Evolutionary conservation across 1,140 invertebrate genomes (phyloP).

Genomic region (Argopecten irradians): DNA sequence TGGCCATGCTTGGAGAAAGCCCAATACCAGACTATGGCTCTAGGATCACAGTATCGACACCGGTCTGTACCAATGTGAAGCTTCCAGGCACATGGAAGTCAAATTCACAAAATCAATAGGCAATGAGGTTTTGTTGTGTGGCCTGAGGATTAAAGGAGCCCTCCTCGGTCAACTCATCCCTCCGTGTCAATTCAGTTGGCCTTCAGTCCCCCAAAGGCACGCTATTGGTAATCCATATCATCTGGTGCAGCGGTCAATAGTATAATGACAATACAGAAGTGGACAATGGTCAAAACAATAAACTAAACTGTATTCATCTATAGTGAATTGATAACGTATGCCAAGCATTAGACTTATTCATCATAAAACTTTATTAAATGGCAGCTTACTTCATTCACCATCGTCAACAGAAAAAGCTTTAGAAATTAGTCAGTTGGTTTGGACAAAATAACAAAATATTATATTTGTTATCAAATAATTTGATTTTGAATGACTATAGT

Average conservation of each 20-base stretch:
- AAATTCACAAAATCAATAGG: conserved; percentile 12
- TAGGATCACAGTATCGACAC: background rate
- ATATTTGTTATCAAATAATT: too few relatives aligned
- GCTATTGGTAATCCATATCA: background rate
- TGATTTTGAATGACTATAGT: too few relatives aligned
- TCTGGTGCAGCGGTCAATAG: background rate
- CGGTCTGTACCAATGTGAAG: background rate
- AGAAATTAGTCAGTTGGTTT: too few relatives aligned
- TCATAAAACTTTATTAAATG: too few relatives aligned
- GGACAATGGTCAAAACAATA: background rate
- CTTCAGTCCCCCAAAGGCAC: background rate
- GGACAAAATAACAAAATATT: too few relatives aligned
- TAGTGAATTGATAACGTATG: too few relatives aligned
- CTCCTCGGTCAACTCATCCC: background rate
- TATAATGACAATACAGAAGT: background rate
- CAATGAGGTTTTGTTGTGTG: background rate
- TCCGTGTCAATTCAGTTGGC: background rate
- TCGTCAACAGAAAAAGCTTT: too few relatives aligned
- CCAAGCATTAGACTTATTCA: too few relatives aligned
- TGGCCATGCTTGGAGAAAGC: background rate
- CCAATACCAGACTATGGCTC: background rate
- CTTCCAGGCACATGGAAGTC: conserved; percentile 5
- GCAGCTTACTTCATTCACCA: too few relatives aligned
- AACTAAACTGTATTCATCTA: background rate
- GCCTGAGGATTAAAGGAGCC: background rate